Percentiles rank a stretch among this genome's conserved stretches.
Conservation (phyloP, 2,113 vertebrate genomes). For the Puma concolor region DNA sequence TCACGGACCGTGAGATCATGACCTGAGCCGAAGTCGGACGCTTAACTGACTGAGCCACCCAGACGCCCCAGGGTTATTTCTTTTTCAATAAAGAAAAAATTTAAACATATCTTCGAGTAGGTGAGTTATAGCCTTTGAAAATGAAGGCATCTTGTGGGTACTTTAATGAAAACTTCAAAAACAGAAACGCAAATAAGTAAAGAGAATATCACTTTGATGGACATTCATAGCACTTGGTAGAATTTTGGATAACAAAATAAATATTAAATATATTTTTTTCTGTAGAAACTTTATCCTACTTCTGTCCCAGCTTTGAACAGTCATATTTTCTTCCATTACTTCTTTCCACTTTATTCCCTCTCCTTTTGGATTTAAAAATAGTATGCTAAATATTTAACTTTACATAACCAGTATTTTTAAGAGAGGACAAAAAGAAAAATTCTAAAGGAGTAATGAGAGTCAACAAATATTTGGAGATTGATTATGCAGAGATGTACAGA, state of each 20-base stretch:
- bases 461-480: background rate
- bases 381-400: background rate
- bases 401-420: background rate
- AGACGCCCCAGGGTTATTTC: background rate
- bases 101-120: background rate
- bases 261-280: background rate
- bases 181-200: background rate
- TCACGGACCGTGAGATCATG: too few species aligned
- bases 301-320: background rate
- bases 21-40: too few species aligned
- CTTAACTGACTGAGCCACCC: too few species aligned
- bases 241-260: background rate
- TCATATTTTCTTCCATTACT: background rate
- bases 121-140: background rate
- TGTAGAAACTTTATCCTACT: background rate
- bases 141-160: background rate
- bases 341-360: background rate
- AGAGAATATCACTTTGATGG: background rate
- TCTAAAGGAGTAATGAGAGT: background rate
- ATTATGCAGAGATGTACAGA: background rate
- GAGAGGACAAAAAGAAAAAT: background rate
- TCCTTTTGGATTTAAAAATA: background rate
- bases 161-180: background rate
- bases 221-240: background rate
- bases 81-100: background rate